Base-by-base conservation (phyloP, 2,888 invertebrate genomes). In the Buathra laborator region DNA sequence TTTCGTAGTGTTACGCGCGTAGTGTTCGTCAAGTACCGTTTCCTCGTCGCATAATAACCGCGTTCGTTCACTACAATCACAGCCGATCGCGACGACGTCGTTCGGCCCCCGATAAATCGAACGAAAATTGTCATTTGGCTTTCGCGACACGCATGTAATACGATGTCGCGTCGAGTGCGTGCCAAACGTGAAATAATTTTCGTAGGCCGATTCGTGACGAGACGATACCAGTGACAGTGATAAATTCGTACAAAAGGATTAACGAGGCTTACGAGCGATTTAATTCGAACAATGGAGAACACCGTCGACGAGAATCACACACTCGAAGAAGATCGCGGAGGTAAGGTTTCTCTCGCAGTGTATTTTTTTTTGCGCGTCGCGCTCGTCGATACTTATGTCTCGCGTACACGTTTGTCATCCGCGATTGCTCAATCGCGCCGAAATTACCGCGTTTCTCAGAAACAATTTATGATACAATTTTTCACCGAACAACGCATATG, bases 221-320 rank as follows among this genome's bases (percentile, higher is more conserved):
- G 70, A 24, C 64, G 19, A 24, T 48, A 29, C n/a, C 53, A 62
- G 62, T 82, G 77, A 76, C 70, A 82, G 68, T 75, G 74, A 16
- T 14, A 12, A 46, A 43, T 53, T 68, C n/a, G 53, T 51, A 62
- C 59, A 14, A 75, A 51, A 80, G 44, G 48, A 51, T 64, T 48
- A 46, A 12, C n/a, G 29, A 70, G 29, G 48, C 10, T 44, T 44
- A 19, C 44, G 44, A 51, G 29, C 19, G n/a, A 56, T 72, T 37
- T 9, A 9, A 71, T 86, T 67, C 66, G 59, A 87, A 88, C 68
- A 77, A 91, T 92, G 92, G 91, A 92, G 83, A 91, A 87, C 80
- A 87, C 89, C 48, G 82, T 87, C n/a, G 79, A 89, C 76, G 88
- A 89, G 12, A 88, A 86, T 81, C 64, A 83, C 16, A 80, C 85